A percentile compares a stretch with the other conserved stretches of the same genome.
phyloP scores from a whole-genome alignment of 1,140 invertebrate genomes.

The Cecropterus lyciades region DNA sequence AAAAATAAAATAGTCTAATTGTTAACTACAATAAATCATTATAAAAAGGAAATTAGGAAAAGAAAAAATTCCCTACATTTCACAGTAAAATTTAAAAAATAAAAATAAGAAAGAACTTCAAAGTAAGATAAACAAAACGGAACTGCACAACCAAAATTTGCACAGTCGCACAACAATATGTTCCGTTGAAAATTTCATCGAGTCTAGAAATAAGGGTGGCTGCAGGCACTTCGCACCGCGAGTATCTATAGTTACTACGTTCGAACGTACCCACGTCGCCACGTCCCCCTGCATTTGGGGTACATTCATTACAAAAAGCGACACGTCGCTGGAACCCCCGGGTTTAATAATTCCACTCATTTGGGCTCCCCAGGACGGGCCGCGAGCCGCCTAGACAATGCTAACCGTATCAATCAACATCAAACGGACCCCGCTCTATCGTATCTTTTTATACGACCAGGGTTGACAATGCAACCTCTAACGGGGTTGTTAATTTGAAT shows the following conservation, averaged over 20 bases:
- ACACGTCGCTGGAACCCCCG: slow-evolving; percentile 65
- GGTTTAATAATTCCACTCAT: slow-evolving; percentile 80
- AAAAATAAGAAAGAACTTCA: no score
- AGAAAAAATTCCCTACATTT: no score
- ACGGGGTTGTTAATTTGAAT: slow-evolving; percentile 23
- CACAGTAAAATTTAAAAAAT: no score
- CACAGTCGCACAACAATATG: slow-evolving; percentile 21
- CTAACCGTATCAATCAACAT: slow-evolving; percentile 83
- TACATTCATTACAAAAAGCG: slow-evolving; percentile 80
- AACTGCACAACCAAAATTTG: neutral
- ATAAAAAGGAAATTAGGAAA: no score
- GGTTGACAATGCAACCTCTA: slow-evolving; percentile 50
- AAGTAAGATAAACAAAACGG: neutral
- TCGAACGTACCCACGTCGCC: neutral
- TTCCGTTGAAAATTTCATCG: slow-evolving; percentile 37
- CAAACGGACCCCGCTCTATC: slow-evolving; percentile 69
- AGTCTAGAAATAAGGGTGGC: slow-evolving; percentile 38
- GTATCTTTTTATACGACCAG: slow-evolving; percentile 61
- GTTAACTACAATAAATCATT: no score
- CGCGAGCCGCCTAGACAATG: slow-evolving; percentile 62
- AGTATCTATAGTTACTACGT: slow-evolving; percentile 34
- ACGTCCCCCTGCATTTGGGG: slow-evolving; percentile 55
- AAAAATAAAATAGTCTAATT: neutral
- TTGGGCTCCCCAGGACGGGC: slow-evolving; percentile 65
- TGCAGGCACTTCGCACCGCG: slow-evolving; percentile 35